Percentiles rank a stretch among this genome's conserved stretches.
Conservation (phyloP, 1,140 invertebrate genomes). For the Camponotus floridanus region DNA sequence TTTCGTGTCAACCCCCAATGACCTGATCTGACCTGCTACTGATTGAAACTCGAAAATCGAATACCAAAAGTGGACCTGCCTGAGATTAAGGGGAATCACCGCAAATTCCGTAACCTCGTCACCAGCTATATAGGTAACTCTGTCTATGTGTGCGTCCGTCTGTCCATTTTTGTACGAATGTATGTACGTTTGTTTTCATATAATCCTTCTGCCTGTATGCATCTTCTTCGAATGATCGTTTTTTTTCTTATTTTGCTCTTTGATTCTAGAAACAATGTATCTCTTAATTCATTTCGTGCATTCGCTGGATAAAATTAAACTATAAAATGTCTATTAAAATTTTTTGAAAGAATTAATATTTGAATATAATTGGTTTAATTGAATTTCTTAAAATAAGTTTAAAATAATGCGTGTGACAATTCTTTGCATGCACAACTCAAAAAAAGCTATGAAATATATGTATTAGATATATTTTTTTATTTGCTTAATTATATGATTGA, state of each 20-base stretch:
- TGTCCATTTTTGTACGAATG: slow-evolving; percentile 72
- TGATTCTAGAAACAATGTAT: slow-evolving; percentile 5
- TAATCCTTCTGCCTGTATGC: slow-evolving; percentile 16
- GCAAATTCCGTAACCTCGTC: slow-evolving; percentile 99
- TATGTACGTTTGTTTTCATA: slow-evolving; percentile 67
- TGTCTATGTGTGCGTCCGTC: slow-evolving; percentile 81
- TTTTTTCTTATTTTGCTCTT: not conserved
- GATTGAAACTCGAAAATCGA: slow-evolving; percentile 82
- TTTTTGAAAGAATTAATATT: not conserved
- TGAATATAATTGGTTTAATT: not conserved
- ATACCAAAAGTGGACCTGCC: slow-evolving; percentile 95
- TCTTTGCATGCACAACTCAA: slow-evolving; percentile 34
- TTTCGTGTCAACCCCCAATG: slow-evolving; percentile 84
- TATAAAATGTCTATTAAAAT: slow-evolving; percentile 1
- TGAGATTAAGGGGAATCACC: slow-evolving; percentile 98
- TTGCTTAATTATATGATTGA: not conserved
- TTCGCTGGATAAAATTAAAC: not conserved
- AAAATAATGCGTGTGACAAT: not conserved
- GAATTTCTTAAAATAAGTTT: not conserved
- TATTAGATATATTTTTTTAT: slow-evolving; percentile 3
- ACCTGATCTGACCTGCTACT: slow-evolving; percentile 83
- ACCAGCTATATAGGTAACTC: slow-evolving; percentile 98
- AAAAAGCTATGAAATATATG: not conserved
- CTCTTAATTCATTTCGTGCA: not conserved
- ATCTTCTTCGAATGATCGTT: slow-evolving; percentile 27